These are phyloP conservation scores for Poliocrania exsul DNA, from an alignment of 2,797 vertebrate species.

Conservation along the genomic window DNA sequence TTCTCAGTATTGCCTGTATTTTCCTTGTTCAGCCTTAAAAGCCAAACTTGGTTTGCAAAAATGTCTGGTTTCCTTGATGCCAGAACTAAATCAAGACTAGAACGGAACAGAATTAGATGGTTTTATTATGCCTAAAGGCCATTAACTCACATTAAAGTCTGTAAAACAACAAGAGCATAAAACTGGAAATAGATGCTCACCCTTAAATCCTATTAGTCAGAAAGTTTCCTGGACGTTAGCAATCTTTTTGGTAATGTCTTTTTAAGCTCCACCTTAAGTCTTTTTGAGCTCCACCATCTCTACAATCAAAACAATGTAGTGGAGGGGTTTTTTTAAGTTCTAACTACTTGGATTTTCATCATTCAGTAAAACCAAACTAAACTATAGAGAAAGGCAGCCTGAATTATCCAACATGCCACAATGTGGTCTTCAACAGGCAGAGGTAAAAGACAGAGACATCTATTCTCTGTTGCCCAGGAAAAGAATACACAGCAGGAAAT, in stretches of 20 bases:
- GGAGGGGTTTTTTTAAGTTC: not conserved
- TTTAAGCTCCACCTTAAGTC: not conserved
- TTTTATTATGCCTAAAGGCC: slow-evolving; percentile 25
- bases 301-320: not conserved
- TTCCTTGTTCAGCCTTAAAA: slow-evolving; percentile 62
- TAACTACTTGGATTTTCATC: not conserved
- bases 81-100: slow-evolving; percentile 35
- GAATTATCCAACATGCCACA: not conserved
- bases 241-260: not conserved
- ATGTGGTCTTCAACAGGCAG: not conserved
- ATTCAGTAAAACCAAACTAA: not conserved
- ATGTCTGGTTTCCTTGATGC: slow-evolving; percentile 34
- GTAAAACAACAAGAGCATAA: slow-evolving; percentile 18
- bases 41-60: slow-evolving; percentile 62
- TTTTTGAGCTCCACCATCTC: not conserved
- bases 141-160: slow-evolving; percentile 22
- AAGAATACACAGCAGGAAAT: not conserved
- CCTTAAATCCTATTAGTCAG: slow-evolving; percentile 28
- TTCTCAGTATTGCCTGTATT: slow-evolving; percentile 58
- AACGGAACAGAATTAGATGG: slow-evolving; percentile 15
- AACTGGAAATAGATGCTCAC: slow-evolving; percentile 46
- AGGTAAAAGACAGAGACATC: not conserved
- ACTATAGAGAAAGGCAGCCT: not conserved
- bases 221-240: slow-evolving; percentile 23
- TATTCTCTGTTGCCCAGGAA: not conserved